Evolutionary conservation across 2,113 vertebrate genomes (phyloP).

Genomic region (Ploceus nigricollis): DNA sequence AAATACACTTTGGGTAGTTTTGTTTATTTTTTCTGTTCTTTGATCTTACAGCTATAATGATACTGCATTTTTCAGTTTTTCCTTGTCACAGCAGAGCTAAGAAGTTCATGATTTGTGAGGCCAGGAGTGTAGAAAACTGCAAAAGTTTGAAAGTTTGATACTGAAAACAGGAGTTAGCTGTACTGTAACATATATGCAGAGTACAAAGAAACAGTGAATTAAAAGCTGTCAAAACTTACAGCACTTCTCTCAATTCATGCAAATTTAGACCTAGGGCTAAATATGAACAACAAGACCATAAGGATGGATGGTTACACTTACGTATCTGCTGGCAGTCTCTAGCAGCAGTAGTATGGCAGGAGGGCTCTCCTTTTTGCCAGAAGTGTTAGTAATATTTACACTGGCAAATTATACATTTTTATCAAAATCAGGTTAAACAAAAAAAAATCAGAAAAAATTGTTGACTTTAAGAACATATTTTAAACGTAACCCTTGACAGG

Average conservation of each 20-base stretch:
- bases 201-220: background rate
- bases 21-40: background rate
- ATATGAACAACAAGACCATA: background rate
- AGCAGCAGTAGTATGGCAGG: background rate
- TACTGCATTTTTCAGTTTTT: background rate
- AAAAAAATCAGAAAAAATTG: background rate
- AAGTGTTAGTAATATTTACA: background rate
- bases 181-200: background rate
- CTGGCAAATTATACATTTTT: background rate
- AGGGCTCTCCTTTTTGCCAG: background rate
- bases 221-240: background rate
- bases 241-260: background rate
- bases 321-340: rapidly evolving
- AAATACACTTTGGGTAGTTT: background rate
- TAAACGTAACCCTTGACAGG: background rate
- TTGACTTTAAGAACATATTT: background rate
- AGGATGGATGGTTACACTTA: background rate
- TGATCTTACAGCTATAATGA: background rate
- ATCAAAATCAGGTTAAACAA: background rate
- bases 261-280: background rate
- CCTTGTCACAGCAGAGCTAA: background rate
- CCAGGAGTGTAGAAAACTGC: background rate
- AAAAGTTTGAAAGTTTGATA: background rate
- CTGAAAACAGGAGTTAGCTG: background rate
- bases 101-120: background rate